Conservation (phyloP, 2,113 vertebrate species). For the Cromileptes altivelis region DNA sequence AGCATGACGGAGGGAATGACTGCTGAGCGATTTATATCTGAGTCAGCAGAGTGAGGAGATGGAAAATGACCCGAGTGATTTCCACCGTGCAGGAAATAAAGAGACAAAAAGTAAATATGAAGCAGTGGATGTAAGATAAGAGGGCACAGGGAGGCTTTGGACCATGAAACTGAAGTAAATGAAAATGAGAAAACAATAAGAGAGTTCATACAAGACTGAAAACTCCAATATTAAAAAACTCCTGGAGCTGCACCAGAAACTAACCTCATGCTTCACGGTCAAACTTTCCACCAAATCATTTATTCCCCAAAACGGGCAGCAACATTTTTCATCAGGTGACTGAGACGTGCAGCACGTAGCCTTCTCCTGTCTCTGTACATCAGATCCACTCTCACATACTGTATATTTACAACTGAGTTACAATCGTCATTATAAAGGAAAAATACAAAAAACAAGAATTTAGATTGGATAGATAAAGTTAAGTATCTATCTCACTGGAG, state of each 20-base stretch:
- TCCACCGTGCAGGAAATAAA: background rate
- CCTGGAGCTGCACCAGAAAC: background rate
- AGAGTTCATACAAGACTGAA: background rate
- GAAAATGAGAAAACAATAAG: background rate
- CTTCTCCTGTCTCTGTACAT: background rate
- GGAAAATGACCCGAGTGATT: constrained; percentile 20
- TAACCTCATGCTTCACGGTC: background rate
- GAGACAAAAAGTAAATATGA: background rate
- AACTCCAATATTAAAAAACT: background rate
- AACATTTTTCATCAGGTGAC: background rate
- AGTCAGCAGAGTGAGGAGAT: constrained; percentile 25
- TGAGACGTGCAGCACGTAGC: background rate
- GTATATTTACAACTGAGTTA: no score
- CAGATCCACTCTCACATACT: no score
- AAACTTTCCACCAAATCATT: background rate
- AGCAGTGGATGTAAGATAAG: background rate
- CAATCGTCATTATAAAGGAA: no score
- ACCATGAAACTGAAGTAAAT: background rate
- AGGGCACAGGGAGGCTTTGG: background rate
- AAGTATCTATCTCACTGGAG: no score
- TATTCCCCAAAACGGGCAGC: background rate
- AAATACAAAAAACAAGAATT: no score
- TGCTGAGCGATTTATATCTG: background rate
- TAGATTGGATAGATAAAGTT: no score
- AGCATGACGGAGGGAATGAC: background rate